Percentiles rank a stretch among this genome's conserved stretches.
Evolutionary conservation across 2,113 vertebrate species (phyloP).

Genomic region (Regulus satrapa): DNA sequence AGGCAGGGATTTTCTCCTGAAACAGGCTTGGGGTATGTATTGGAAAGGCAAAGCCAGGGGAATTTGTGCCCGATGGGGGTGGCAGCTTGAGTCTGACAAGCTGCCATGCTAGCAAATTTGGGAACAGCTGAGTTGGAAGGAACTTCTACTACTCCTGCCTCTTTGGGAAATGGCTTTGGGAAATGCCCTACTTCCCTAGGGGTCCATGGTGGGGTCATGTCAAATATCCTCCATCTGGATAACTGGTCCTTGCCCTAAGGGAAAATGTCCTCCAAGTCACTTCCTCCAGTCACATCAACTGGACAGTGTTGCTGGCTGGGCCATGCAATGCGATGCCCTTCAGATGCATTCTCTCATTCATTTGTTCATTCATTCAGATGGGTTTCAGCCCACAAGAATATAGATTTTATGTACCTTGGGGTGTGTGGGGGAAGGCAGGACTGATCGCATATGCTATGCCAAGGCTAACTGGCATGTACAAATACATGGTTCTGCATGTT

Average conservation of each 20-base stretch:
- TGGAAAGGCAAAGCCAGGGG: not conserved
- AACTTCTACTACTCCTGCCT: not conserved
- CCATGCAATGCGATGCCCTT: not conserved
- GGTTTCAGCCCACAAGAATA: not conserved
- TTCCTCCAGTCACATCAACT: not conserved
- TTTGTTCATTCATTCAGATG: not conserved
- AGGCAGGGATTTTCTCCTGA: not conserved
- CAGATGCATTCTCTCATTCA: not conserved
- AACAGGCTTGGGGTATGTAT: not conserved
- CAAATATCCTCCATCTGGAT: not conserved
- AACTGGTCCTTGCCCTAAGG: not conserved
- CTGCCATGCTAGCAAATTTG: fast-evolving
- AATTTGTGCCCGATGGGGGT: not conserved
- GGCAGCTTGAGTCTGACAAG: not conserved
- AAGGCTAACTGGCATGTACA: not conserved
- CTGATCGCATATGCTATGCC: not conserved
- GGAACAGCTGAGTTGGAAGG: not conserved
- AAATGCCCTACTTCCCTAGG: not conserved
- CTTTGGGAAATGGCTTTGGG: not conserved
- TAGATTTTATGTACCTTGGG: not conserved
- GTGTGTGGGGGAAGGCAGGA: not conserved
- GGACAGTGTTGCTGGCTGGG: fast-evolving
- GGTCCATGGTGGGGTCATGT: not conserved
- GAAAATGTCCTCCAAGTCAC: not conserved
- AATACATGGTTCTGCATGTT: not conserved